phyloP scores from a whole-genome alignment of 2,888 invertebrate genomes.

The Hylaea fasciaria region DNA sequence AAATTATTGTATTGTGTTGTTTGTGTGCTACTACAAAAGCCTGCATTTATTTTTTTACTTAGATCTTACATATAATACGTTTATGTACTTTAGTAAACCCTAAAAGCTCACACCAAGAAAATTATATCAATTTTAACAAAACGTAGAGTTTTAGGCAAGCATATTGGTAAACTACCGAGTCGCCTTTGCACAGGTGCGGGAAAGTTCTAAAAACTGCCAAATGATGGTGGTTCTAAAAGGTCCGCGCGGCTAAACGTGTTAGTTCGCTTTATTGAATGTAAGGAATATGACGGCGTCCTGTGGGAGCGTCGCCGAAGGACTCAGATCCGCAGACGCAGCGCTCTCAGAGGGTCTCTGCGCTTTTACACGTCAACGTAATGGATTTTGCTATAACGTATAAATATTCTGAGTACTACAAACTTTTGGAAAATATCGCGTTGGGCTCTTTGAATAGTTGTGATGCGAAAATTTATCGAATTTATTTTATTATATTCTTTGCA shows the following conservation, averaged over 20 bases:
- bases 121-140: too few species aligned
- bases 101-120: too few species aligned
- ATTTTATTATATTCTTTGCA: too few species aligned
- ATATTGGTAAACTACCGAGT: not conserved
- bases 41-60: too few species aligned
- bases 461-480: too few species aligned
- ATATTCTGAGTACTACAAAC: not conserved
- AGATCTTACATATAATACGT: too few species aligned
- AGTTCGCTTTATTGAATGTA: conserved; percentile 42
- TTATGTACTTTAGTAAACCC: too few species aligned
- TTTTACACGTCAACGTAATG: conserved; percentile 13
- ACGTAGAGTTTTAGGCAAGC: too few species aligned
- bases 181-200: not conserved
- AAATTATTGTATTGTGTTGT: too few species aligned
- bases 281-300: conserved; percentile 39
- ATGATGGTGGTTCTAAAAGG: conserved; percentile 21
- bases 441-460: too few species aligned
- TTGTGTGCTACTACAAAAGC: too few species aligned
- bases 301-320: conserved; percentile 22
- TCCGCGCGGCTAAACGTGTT: conserved; percentile 27
- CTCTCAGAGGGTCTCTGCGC: conserved; percentile 8
- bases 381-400: conserved; percentile 9
- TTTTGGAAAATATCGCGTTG: too few species aligned
- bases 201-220: not conserved
- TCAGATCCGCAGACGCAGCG: conserved; percentile 20